phyloP scores from a whole-genome alignment of 2,797 vertebrate species.

The Sebastes glaucus region DNA sequence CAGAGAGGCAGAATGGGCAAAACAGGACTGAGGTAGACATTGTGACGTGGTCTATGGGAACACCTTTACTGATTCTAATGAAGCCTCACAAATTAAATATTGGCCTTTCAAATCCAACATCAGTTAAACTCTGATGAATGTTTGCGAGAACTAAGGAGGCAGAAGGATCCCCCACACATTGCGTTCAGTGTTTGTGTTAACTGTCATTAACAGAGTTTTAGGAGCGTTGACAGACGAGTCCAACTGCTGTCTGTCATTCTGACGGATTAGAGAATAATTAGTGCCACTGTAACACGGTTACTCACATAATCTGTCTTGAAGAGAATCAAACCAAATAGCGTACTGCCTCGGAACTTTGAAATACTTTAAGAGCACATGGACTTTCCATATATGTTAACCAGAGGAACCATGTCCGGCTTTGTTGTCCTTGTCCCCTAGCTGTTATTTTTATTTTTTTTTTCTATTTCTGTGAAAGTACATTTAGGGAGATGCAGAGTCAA shows the following conservation, averaged over 20 bases:
- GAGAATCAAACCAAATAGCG: background rate
- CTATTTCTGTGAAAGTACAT: too few relatives aligned
- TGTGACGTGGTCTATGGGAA: background rate
- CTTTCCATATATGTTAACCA: background rate
- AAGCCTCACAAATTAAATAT: slow-evolving; percentile 24
- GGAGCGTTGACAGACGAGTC: slow-evolving; percentile 29
- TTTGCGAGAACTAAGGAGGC: background rate
- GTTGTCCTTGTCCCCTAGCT: too few relatives aligned
- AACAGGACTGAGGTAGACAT: background rate
- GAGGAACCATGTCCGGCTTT: background rate
- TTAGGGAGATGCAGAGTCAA: too few relatives aligned
- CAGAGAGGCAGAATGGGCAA: background rate
- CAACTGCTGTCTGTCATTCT: slow-evolving; percentile 43
- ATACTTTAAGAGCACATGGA: background rate
- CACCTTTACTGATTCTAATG: background rate
- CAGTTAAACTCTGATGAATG: slow-evolving; percentile 11
- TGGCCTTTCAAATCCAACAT: slow-evolving; percentile 16
- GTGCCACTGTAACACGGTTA: background rate
- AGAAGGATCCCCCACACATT: slow-evolving; percentile 25
- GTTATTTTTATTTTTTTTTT: too few relatives aligned
- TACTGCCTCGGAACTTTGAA: background rate
- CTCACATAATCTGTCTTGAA: slow-evolving; percentile 33
- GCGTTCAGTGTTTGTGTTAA: slow-evolving; percentile 6
- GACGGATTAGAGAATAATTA: slow-evolving; percentile 56
- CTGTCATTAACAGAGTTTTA: slow-evolving; percentile 42